A percentile compares a stretch with the other conserved stretches of the same genome.
These are phyloP conservation scores for Ypsolopha scabrella DNA, from an alignment of 2,888 invertebrate species.

Conservation along the genomic window DNA sequence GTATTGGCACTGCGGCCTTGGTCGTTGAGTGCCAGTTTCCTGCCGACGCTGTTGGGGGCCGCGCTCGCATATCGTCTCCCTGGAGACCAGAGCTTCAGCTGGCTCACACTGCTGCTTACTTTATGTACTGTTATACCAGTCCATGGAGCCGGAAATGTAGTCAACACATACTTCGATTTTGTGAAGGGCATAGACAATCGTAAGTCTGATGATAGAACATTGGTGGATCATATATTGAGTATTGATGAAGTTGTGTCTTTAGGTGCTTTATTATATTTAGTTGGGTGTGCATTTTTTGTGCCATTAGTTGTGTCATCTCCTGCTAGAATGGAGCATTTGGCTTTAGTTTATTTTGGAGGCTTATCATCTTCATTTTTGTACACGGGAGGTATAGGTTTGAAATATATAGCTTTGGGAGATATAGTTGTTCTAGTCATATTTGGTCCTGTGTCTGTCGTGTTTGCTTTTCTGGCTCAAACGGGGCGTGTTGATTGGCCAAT, in stretches of 20 bases:
- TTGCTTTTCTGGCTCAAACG: slow-evolving; percentile 93
- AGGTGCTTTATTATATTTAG: slow-evolving; percentile 88
- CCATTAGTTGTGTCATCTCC: slow-evolving; percentile 83
- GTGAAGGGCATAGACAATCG: slow-evolving; percentile 93
- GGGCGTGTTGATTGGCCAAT: slow-evolving; percentile 92
- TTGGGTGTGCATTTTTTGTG: slow-evolving; percentile 88
- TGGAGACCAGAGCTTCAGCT: slow-evolving; percentile 81
- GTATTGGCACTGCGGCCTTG: slow-evolving; percentile 91
- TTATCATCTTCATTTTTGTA: slow-evolving; percentile 96
- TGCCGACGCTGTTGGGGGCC: slow-evolving; percentile 91
- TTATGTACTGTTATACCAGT: slow-evolving; percentile 90
- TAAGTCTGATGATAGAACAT: slow-evolving; percentile 92
- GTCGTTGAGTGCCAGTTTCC: slow-evolving; percentile 92
- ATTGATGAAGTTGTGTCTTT: slow-evolving; percentile 83
- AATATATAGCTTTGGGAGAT: slow-evolving; percentile 95
- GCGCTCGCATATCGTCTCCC: slow-evolving; percentile 88
- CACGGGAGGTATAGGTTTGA: slow-evolving; percentile 95
- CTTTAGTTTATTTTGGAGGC: slow-evolving; percentile 95
- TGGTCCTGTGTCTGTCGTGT: slow-evolving; percentile 93
- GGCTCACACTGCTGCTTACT: slow-evolving; percentile 83
- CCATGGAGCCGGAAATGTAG: slow-evolving; percentile 96
- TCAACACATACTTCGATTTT: slow-evolving; percentile 97
- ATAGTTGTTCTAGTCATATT: slow-evolving; percentile 92
- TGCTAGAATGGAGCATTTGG: slow-evolving; percentile 94
- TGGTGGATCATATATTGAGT: slow-evolving; percentile 90